Conservation (phyloP, 2,797 vertebrate genomes). For the Potorous gilbertii region DNA sequence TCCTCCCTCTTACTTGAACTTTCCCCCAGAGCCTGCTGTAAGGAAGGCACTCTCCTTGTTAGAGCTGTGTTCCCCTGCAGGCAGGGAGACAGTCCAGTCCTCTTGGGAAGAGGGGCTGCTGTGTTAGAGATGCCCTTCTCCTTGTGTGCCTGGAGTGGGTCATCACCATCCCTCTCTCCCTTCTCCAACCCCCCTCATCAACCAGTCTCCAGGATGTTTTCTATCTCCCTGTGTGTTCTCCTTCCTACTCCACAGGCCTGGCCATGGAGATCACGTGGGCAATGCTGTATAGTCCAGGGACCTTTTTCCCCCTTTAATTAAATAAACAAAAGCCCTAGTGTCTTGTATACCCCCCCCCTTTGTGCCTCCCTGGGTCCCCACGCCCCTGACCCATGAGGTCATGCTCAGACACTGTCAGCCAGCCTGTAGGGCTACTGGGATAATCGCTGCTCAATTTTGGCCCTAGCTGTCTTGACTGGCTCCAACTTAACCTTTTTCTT, state of each 20-base stretch:
- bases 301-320: constrained; percentile 69
- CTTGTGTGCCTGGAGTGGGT: background rate
- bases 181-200: background rate
- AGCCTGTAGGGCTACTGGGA: constrained; percentile 69
- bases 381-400: constrained; percentile 76
- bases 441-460: constrained; percentile 14
- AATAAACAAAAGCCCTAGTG: constrained; percentile 81
- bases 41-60: background rate
- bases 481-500: constrained; percentile 64
- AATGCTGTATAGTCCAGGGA: constrained; percentile 73
- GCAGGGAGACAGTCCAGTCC: background rate
- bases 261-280: constrained; percentile 73
- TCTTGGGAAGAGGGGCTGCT: background rate
- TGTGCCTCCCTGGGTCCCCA: constrained; percentile 65
- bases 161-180: background rate
- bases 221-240: constrained; percentile 69
- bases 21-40: background rate
- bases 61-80: background rate
- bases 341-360: constrained; percentile 68
- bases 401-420: constrained; percentile 75
- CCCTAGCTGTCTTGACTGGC: constrained; percentile 64
- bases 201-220: constrained; percentile 42
- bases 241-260: constrained; percentile 37
- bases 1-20: background rate
- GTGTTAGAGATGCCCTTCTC: background rate